Conservation (phyloP, 2,113 vertebrate species). For the Ceratotherium simum region DNA sequence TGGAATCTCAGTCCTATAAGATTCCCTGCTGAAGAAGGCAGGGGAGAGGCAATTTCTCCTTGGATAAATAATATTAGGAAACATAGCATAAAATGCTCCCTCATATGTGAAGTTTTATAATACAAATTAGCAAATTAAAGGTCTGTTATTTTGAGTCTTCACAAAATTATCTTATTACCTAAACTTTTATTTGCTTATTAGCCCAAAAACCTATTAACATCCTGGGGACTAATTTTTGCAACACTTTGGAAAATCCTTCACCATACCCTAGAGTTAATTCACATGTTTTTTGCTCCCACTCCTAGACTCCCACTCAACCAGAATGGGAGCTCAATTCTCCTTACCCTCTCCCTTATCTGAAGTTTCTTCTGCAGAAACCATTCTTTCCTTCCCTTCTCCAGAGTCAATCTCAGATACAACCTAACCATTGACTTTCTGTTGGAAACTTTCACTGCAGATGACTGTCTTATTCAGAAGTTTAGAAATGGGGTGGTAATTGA, state of each 20-base stretch:
- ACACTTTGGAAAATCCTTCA: background rate
- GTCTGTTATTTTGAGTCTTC: background rate
- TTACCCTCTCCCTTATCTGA: background rate
- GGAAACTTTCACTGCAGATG: background rate
- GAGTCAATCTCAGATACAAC: background rate
- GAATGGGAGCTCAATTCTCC: background rate
- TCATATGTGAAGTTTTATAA: background rate
- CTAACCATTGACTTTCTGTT: background rate
- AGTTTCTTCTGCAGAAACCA: background rate
- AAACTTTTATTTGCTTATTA: background rate
- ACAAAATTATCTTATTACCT: slow-evolving; percentile 24
- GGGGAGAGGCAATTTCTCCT: background rate
- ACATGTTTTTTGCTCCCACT: background rate
- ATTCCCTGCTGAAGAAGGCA: background rate
- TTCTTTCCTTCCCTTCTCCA: background rate
- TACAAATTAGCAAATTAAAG: background rate
- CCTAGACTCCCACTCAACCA: background rate
- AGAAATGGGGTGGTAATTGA: background rate
- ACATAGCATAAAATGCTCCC: background rate
- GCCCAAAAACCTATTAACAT: background rate
- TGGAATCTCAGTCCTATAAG: background rate
- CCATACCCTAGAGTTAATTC: background rate
- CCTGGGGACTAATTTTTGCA: background rate
- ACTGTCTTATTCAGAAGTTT: background rate
- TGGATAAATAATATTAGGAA: background rate